Percentiles rank a stretch among this genome's conserved stretches.
Evolutionary conservation across 2,888 invertebrate genomes (phyloP).

Genomic region (Synanthedon tipuliformis): DNA sequence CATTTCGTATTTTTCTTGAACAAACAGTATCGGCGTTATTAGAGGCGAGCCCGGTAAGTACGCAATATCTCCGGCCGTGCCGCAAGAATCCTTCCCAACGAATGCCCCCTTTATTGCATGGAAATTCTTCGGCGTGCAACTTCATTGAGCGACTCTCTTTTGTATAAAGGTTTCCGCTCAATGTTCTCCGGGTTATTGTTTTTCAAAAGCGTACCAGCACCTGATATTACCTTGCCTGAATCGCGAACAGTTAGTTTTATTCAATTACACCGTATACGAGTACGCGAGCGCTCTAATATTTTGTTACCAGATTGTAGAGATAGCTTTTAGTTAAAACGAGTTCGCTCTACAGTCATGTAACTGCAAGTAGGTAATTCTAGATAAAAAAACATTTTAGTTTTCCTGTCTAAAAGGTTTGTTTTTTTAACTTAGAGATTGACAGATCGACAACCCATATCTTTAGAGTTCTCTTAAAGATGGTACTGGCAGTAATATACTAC

Average conservation of each 20-base stretch:
- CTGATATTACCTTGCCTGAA: constrained; percentile 54
- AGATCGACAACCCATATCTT: no score
- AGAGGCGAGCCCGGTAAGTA: constrained; percentile 62
- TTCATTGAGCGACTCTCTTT: constrained; percentile 61
- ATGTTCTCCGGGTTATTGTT: constrained; percentile 63
- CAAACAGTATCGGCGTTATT: constrained; percentile 63
- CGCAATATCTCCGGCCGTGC: constrained; percentile 55
- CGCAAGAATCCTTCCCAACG: constrained; percentile 37
- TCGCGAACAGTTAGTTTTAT: constrained; percentile 53
- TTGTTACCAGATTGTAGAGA: background rate
- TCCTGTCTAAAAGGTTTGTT: no score
- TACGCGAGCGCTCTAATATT: background rate
- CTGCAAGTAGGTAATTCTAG: no score
- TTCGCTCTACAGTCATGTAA: no score
- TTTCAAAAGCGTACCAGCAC: constrained; percentile 54
- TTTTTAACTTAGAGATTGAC: no score
- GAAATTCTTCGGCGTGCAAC: constrained; percentile 66
- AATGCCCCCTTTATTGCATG: constrained; percentile 63
- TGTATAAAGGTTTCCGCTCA: constrained; percentile 58
- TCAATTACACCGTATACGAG: constrained; percentile 30
- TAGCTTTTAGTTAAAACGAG: no score
- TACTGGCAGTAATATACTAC: no score
- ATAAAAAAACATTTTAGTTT: no score
- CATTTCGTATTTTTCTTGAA: constrained; percentile 60
- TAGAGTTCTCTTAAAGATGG: no score